Base-by-base conservation (phyloP, 2,113 vertebrate species). In the Gavia stellata region DNA sequence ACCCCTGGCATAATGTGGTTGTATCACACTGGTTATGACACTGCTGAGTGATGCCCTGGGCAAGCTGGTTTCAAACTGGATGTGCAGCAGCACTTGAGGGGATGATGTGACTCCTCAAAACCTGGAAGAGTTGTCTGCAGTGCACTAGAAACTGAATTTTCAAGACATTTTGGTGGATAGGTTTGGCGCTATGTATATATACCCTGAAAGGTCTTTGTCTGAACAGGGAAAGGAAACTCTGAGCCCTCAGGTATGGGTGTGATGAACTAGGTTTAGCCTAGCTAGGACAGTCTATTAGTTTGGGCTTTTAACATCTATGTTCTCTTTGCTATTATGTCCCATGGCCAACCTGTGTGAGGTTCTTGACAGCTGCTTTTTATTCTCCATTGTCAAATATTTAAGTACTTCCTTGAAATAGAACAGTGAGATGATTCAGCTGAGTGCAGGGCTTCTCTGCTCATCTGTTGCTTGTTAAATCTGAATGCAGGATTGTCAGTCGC, bases 391-490 rank as follows among this genome's bases (percentile, higher is more conserved):
- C 52, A 86, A 91, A 61, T 65, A 56, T 29, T 70, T n/a, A 92
- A 86, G 40, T 68, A 62, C 17, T 87, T 89, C 40, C 49, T 91
- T n/a, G 24, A 87, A 96, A 68, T n/a, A 65, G 61, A 91, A 49
- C 42, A 84, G 65, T 40, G 67, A 79, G 65, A 50, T 84, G 61
- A 74, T 88, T 84, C 68, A 58, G 56, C 25, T 78, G 73, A 61
- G 34, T 25, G 19, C 15, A 53, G 70, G 20, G 28, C 36, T 85
- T 82, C 63, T 79, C 58, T 92, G 42, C 82, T 91, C 65, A 17
- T 91, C 83, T 95, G 56, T 81, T 95, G 81, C 66, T 75, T 89
- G 53, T 87, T 96, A 80, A 77, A 82, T n/a, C 26, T 59, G 67
- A 80, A 34, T 21, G 24, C 21, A 61, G 75, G 49, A 52, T 52